These are phyloP conservation scores for Eumerus sabulonum DNA, from an alignment of 2,888 invertebrate species.

Conservation along the genomic window DNA sequence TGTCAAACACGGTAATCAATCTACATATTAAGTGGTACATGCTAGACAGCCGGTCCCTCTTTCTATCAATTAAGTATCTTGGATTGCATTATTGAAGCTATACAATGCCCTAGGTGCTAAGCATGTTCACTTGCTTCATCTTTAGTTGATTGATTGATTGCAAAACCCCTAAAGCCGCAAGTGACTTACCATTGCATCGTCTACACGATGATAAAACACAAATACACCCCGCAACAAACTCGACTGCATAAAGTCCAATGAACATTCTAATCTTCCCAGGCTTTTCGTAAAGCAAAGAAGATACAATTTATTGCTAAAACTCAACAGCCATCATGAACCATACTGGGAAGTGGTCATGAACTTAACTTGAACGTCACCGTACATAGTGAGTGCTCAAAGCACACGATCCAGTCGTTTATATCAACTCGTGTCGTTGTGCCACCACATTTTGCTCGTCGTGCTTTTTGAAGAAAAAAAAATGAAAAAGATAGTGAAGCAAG, in stretches of 20 bases:
- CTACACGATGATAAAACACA: slow-evolving; percentile 32
- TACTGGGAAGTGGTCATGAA: slow-evolving; percentile 66
- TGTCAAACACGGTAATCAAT: too few relatives aligned
- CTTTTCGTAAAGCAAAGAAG: slow-evolving; percentile 43
- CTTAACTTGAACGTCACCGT: slow-evolving; percentile 54
- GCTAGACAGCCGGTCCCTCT: too few relatives aligned
- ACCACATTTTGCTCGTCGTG: background rate
- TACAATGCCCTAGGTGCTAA: too few relatives aligned
- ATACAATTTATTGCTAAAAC: slow-evolving; percentile 50
- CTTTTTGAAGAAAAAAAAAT: slow-evolving; percentile 13
- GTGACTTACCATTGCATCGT: slow-evolving; percentile 29
- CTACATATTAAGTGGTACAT: too few relatives aligned
- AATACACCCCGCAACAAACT: slow-evolving; percentile 13
- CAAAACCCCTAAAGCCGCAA: background rate
- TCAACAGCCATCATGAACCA: slow-evolving; percentile 17
- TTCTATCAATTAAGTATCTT: too few relatives aligned
- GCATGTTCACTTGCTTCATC: too few relatives aligned
- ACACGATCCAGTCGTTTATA: slow-evolving; percentile 28
- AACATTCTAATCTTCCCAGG: slow-evolving; percentile 20
- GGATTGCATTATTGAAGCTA: too few relatives aligned
- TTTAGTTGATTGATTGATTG: too few relatives aligned
- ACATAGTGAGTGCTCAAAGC: slow-evolving; percentile 26
- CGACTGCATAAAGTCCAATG: slow-evolving; percentile 8
- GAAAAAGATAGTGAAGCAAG: slow-evolving; percentile 14
- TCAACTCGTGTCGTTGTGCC: slow-evolving; percentile 22